Evolutionary conservation across 2,888 invertebrate genomes (phyloP).

Genomic region (Ferdinandea cuprea): DNA sequence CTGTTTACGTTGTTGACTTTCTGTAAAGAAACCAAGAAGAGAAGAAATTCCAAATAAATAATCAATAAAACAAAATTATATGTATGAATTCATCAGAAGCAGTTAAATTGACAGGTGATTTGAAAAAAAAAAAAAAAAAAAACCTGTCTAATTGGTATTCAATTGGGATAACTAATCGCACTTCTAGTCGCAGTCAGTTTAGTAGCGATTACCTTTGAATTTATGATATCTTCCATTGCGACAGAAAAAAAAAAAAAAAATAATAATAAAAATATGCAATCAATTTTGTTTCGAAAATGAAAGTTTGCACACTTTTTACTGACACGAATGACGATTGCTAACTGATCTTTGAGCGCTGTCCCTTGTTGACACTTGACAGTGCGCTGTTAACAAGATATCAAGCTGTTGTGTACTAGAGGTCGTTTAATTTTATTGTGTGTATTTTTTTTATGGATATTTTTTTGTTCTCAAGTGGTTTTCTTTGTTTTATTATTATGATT

Average conservation of each 20-base stretch:
- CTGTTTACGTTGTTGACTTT: slow-evolving; percentile 79
- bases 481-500: slow-evolving; percentile 17
- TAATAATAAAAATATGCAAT: not conserved
- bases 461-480: slow-evolving; percentile 35
- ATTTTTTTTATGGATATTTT: slow-evolving; percentile 29
- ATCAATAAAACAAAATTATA: not conserved
- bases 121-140: slow-evolving; percentile 1
- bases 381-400: slow-evolving; percentile 20
- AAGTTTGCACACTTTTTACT: slow-evolving; percentile 15
- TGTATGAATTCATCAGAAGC: not conserved
- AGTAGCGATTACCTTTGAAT: slow-evolving; percentile 26
- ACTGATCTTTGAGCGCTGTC: slow-evolving; percentile 13
- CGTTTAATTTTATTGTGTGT: slow-evolving; percentile 34
- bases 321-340: slow-evolving; percentile 13
- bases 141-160: slow-evolving; percentile 11
- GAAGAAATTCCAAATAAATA: slow-evolving; percentile 30
- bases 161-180: slow-evolving; percentile 1
- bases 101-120: not conserved
- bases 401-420: slow-evolving; percentile 6
- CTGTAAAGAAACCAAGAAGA: slow-evolving; percentile 76
- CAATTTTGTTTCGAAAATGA: not conserved
- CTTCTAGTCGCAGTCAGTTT: not conserved
- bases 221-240: slow-evolving; percentile 1
- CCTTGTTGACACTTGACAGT: slow-evolving; percentile 13
- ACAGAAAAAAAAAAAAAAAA: no score